Evolutionary conservation across 2,888 invertebrate species (phyloP), one percentile per base, ranked within the genome.

Genomic region (Patella ulyssiponensis): DNA sequence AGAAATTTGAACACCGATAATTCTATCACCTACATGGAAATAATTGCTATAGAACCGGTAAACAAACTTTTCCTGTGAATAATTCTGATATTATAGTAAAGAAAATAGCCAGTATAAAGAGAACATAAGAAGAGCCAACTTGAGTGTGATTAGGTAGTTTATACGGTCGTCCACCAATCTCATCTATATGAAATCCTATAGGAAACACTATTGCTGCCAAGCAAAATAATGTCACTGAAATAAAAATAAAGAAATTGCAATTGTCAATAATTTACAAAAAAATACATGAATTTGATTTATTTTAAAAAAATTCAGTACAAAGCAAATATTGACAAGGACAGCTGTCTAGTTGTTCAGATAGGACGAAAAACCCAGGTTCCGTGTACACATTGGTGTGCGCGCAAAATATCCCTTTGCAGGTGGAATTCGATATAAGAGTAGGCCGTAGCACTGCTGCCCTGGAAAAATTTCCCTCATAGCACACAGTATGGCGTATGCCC

Each of bases 81-180:
- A 81, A 78, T 75, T 81, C 81, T 15, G 81, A 81, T 27, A 81
- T 77, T 64, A 81, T 80, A 3, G 81, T 81, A 69, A 81, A 81
- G 73, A 81, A 81, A 23, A 81, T 81, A 69, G 80, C 80, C 77
- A 81, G 75, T 69, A 81, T 80, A 56, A 81, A 81, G 17, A 81
- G 79, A 1, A 81, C 81, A 74, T 81, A 81, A 5, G 81, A 80
- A 12, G 80, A 78, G 52, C 81, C 81, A 12, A 81, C 81, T 78
- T 81, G 81, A 14, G 80, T 81, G 73, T 81, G 80, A 64, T 77
- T 78, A 1, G 81, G 81, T 72, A 81, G 73, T 44, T 81, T 80
- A 80, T 80, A 81, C 7, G 81, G 80, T 53, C 77, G 70, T 52
- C 81, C 81, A 52, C 81, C 81, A 69, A 81, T 81, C 14, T 80